Conservation (phyloP, 2,113 vertebrate genomes). For the Rousettus leschenaultii region DNA sequence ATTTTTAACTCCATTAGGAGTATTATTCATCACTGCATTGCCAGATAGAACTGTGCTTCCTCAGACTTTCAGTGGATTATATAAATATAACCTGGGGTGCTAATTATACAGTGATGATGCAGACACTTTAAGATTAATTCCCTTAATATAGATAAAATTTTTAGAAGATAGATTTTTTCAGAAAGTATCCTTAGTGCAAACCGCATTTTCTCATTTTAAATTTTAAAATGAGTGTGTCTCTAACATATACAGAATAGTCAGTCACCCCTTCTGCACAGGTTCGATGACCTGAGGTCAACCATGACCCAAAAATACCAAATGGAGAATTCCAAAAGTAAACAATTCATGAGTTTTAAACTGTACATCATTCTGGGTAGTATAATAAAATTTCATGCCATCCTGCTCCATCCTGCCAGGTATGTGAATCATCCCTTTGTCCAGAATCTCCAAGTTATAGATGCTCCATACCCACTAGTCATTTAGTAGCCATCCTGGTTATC, state of each 20-base stretch:
- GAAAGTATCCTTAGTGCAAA: conserved; percentile 27
- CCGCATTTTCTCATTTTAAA: conserved; percentile 25
- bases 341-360: background rate
- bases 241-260: background rate
- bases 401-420: background rate
- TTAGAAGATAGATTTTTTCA: background rate
- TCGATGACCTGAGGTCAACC: background rate
- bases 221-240: conserved; percentile 5
- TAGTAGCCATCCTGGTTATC: background rate
- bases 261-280: background rate
- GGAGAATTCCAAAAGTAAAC: background rate
- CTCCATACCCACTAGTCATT: background rate
- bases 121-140: conserved; percentile 48
- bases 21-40: conserved; percentile 77
- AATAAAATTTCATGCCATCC: too few relatives aligned
- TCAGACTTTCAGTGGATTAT: conserved; percentile 79
- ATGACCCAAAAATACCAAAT: background rate
- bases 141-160: conserved; percentile 15
- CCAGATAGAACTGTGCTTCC: conserved; percentile 70
- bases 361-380: background rate
- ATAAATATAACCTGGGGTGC: conserved; percentile 76
- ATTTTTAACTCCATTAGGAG: conserved; percentile 83
- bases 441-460: background rate
- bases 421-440: background rate
- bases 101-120: conserved; percentile 74